Percentiles rank a stretch among this genome's conserved stretches.
Evolutionary conservation across 1,140 invertebrate species (phyloP).

Genomic region (Dendroctonus ponderosae): DNA sequence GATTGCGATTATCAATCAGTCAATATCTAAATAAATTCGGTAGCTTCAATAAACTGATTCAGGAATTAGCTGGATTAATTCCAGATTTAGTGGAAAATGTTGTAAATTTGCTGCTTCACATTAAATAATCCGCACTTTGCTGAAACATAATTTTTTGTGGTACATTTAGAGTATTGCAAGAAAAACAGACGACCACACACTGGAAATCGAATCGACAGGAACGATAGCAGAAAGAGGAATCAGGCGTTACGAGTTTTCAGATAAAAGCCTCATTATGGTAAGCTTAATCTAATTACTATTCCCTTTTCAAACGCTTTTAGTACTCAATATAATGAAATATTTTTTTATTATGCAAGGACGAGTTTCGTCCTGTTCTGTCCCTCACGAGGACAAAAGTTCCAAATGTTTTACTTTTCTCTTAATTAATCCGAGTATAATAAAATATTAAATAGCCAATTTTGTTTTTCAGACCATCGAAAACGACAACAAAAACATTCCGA

Average conservation of each 20-base stretch:
- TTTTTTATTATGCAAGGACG: not conserved
- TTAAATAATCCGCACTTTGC: too few species aligned
- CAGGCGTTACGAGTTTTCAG: conserved; percentile 13
- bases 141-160: too few species aligned
- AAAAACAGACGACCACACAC: conserved; percentile 12
- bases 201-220: conserved; percentile 15
- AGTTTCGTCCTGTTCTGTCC: too few species aligned
- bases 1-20: too few species aligned
- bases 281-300: conserved; percentile 4
- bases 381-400: too few species aligned
- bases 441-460: not conserved
- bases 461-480: conserved; percentile 14
- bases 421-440: not conserved
- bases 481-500: conserved; percentile 4
- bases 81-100: too few species aligned
- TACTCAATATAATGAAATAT: not conserved
- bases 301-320: not conserved
- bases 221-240: conserved; percentile 4
- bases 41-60: too few species aligned
- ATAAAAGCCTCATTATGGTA: conserved; percentile 18
- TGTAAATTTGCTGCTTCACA: too few species aligned
- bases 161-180: conserved; percentile 10
- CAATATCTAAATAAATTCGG: too few species aligned
- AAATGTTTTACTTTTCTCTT: too few species aligned
- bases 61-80: too few species aligned